A percentile compares a stretch with the other conserved stretches of the same genome.
phyloP scores from a whole-genome alignment of 2,888 invertebrate species.

The Drosophila dives region DNA sequence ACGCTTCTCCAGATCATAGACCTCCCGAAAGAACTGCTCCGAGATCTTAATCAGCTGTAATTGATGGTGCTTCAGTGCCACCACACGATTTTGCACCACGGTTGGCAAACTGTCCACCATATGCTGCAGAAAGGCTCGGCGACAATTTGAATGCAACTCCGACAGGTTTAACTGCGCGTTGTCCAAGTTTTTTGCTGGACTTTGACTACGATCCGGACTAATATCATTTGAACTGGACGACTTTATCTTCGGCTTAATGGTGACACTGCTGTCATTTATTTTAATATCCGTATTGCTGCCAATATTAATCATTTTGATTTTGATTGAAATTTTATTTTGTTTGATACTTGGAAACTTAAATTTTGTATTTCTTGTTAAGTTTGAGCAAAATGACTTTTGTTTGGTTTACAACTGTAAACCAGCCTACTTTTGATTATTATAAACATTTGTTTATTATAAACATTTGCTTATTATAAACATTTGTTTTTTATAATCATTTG shows the following conservation, averaged over 20 bases:
- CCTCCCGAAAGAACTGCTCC: conserved; percentile 62
- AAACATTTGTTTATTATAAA: too few species aligned
- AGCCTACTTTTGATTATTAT: too few species aligned
- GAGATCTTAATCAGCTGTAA: conserved; percentile 58
- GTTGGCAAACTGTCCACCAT: conserved; percentile 54
- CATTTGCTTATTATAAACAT: too few species aligned
- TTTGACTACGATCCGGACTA: conserved; percentile 17
- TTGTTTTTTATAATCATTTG: too few species aligned
- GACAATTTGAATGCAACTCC: conserved; percentile 52
- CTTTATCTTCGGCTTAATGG: not conserved
- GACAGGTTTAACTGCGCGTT: conserved; percentile 34
- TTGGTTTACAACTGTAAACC: not conserved
- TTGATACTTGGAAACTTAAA: conserved; percentile 20
- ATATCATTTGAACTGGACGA: conserved; percentile 5
- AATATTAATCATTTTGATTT: conserved; percentile 44
- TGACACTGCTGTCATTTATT: conserved; percentile 29
- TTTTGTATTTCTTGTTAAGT: conserved; percentile 7
- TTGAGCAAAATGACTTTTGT: conserved; percentile 14
- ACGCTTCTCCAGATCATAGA: conserved; percentile 54
- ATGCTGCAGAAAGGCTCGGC: conserved; percentile 56
- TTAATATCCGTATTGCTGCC: conserved; percentile 26
- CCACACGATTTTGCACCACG: conserved; percentile 49
- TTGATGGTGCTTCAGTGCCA: conserved; percentile 59
- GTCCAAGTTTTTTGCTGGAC: conserved; percentile 23
- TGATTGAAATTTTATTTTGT: conserved; percentile 3